Base-by-base conservation (phyloP, 2,797 vertebrate genomes). In the Melanotaenia pygmaea region DNA sequence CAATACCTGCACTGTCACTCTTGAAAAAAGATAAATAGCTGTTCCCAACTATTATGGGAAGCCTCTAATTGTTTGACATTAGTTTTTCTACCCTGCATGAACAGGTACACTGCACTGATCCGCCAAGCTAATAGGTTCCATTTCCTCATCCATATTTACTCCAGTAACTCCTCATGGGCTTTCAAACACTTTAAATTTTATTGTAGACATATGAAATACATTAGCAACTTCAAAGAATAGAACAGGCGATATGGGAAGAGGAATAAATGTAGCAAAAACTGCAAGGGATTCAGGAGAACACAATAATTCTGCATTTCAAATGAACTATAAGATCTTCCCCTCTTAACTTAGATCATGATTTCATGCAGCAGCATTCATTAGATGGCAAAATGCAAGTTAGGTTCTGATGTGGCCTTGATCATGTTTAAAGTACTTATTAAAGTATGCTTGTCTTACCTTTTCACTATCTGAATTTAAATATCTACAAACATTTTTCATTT, bases 21-120 rank as follows among this genome's bases (percentile, higher is more conserved):
- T n/a, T 67, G 28, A 28, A 75, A 38, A 7, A 32, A 74, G 70
- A 70, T 3, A n/a, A 77, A 58, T 40, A 53, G 18, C 54, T 77
- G 74, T 79, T 82, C 47, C 68, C 71, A 81, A 76, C 72, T 84
- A 77, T 79, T 81, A 0, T 16, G 60, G 40, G 64, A 69, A 82
- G 68, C 47, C 75, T 74, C 37, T 86, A 86, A 87, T 87, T 89
- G 86, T 76, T 77, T 84, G 80, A 85, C 67, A 82, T 47, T 61
- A 47, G 74, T 60, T 76, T 77, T 58, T 20, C 54, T 56, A 43
- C 72, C 86, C 83, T 81, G 45, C 73, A 30, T 86, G 80, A 77
- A 85, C 40, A 65, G 65, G 63, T 43, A 61, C 10, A 9, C 75
- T 71, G 54, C 70, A 57, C 74, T 53, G 67, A 74, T 72, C 77